Evolutionary conservation across 2,888 invertebrate genomes (phyloP), one percentile per base, ranked within the genome.

Genomic region (Leptogaster cylindrica): DNA sequence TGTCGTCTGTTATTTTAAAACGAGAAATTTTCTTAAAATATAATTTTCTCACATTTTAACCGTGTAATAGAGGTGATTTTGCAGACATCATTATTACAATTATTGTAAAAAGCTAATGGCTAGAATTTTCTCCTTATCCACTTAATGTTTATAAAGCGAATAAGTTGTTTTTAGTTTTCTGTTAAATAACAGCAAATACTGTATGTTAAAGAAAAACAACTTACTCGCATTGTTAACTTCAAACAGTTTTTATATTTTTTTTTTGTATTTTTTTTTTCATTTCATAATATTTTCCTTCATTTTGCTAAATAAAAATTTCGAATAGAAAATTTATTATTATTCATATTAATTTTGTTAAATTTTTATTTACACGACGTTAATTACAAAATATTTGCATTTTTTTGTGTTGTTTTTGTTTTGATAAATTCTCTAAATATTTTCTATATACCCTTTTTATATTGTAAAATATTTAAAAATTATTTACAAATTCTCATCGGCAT

Each of bases 151-250:
- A 51, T 44, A 63, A 41, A 51, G 46, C 44, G 63, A 63, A 25
- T 63, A 63, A 46, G 18, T 44, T 63, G 28, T 10, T 63, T 63
- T 63, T 55, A 18, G 3, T 55, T 55, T 16, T 55, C n/a, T n/a
- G 18, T 23, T 14, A 39, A 23, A 10, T 58, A 58, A 39, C 16
- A 16, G 16, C n/a, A 44, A 2, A 46, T 8, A 58, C 6, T 14
- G 4, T 46, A 18, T 18, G 16, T 5, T 18, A 48, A 23, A 48
- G 48, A 39, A 28, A 58, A 66, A 23, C 73, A 73, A 74, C 72
- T 73, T 72, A 72, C 71, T 70, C 72, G 71, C 77, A 76, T 78
- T 79, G 79, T 79, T 79, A 79, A 80, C 80, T 79, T 80, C 76
- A 77, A 78, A 76, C 77, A 76, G 75, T 76, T 74, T 68, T n/a